Percentiles rank a stretch among this genome's conserved stretches.
Conservation (phyloP, 2,888 invertebrate species). For the Balanococcus diminutus region DNA sequence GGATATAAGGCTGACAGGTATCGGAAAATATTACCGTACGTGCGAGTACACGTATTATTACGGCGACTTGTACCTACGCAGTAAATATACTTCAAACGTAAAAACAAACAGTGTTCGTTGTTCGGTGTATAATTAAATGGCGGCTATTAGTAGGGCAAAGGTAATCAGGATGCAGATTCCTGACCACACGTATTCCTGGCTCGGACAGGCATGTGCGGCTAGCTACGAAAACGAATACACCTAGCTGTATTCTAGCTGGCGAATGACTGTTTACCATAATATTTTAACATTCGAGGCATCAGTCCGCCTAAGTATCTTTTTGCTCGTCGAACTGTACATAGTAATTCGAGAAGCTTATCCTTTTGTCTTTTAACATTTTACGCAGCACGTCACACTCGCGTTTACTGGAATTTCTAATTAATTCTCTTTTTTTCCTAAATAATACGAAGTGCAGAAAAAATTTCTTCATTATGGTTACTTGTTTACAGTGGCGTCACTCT, state of each 20-base stretch:
- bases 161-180: slow-evolving; percentile 1
- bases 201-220: neutral
- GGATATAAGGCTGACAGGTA: neutral
- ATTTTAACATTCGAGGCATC: neutral
- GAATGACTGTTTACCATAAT: neutral
- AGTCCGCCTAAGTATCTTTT: neutral
- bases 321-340: neutral
- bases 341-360: neutral
- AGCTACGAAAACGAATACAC: neutral
- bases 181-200: neutral
- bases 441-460: neutral
- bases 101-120: neutral
- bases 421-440: too few relatives aligned
- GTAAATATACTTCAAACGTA: neutral
- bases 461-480: neutral
- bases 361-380: neutral
- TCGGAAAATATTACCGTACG: neutral
- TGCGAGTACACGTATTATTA: neutral
- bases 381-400: neutral
- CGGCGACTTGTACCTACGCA: neutral
- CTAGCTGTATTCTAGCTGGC: neutral
- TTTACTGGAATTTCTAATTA: neutral
- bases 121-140: neutral
- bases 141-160: neutral
- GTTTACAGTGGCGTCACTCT: neutral